These are phyloP conservation scores for Cephus spinipes DNA, from an alignment of 2,888 invertebrate species.

Conservation along the genomic window DNA sequence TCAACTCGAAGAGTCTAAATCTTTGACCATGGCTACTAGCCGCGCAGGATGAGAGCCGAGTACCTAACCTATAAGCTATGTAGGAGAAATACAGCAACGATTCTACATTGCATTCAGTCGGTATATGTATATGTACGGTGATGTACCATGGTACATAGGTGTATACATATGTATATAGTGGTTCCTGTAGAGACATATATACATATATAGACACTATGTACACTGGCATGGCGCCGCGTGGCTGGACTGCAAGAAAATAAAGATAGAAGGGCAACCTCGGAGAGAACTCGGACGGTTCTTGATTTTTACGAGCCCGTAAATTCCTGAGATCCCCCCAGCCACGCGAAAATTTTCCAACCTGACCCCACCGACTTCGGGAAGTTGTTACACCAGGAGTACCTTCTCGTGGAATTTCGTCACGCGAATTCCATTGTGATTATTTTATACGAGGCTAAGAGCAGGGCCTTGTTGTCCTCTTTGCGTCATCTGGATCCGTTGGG, in stretches of 20 bases:
- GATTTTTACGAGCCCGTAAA: conserved; percentile 67
- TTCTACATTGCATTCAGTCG: not conserved
- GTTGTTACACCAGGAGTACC: not conserved
- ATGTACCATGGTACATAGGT: not conserved
- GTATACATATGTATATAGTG: not conserved
- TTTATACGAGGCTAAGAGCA: not conserved
- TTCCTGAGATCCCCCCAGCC: conserved; percentile 35
- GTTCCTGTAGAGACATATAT: not conserved
- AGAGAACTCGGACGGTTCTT: conserved; percentile 60
- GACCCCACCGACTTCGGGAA: not conserved
- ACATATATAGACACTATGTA: not conserved
- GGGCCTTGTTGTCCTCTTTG: not conserved
- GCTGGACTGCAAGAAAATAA: conserved; percentile 28
- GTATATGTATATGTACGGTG: not conserved
- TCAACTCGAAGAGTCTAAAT: conserved; percentile 34
- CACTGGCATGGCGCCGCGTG: not conserved
- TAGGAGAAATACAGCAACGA: not conserved
- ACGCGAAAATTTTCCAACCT: not conserved
- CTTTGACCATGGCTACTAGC: conserved; percentile 31
- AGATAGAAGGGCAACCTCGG: conserved; percentile 48
- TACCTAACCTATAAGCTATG: not conserved
- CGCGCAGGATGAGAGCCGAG: not conserved
- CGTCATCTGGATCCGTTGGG: not conserved
- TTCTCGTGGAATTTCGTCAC: not conserved
- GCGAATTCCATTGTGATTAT: not conserved